Evolutionary conservation across 2,797 vertebrate species (phyloP).

Genomic region (Buphagus erythrorhynchus): DNA sequence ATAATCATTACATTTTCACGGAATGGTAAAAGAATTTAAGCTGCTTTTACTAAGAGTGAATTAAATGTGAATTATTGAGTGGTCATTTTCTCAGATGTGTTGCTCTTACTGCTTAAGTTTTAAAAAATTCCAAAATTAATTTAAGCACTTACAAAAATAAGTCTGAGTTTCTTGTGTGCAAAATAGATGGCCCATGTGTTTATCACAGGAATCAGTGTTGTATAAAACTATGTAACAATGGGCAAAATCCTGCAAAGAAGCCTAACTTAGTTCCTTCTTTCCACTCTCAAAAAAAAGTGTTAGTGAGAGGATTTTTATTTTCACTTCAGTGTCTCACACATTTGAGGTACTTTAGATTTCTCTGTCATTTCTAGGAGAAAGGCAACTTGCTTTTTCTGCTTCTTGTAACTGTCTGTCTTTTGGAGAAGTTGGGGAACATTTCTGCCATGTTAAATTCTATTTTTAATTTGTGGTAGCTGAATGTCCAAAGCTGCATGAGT

Average conservation of each 20-base stretch:
- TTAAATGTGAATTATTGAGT: neutral
- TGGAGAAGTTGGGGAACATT: neutral
- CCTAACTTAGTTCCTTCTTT: neutral
- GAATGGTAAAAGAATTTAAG: neutral
- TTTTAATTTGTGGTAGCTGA: neutral
- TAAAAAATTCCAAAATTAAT: neutral
- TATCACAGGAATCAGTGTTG: neutral
- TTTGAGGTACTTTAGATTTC: neutral
- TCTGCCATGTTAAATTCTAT: neutral
- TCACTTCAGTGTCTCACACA: neutral
- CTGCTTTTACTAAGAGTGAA: neutral
- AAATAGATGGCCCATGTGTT: neutral
- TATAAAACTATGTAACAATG: neutral
- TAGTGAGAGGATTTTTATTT: neutral
- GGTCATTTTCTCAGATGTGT: fast-evolving
- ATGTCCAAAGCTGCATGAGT: fast-evolving
- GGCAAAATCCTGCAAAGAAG: neutral
- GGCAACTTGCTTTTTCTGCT: neutral
- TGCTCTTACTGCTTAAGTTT: neutral
- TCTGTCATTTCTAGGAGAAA: neutral
- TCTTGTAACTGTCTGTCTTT: neutral
- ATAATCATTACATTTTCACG: neutral
- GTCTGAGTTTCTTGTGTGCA: neutral
- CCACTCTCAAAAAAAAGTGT: neutral
- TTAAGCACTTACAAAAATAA: neutral